phyloP scores from a whole-genome alignment of 2,113 vertebrate species.

The Lycocorax pyrrhopterus region DNA sequence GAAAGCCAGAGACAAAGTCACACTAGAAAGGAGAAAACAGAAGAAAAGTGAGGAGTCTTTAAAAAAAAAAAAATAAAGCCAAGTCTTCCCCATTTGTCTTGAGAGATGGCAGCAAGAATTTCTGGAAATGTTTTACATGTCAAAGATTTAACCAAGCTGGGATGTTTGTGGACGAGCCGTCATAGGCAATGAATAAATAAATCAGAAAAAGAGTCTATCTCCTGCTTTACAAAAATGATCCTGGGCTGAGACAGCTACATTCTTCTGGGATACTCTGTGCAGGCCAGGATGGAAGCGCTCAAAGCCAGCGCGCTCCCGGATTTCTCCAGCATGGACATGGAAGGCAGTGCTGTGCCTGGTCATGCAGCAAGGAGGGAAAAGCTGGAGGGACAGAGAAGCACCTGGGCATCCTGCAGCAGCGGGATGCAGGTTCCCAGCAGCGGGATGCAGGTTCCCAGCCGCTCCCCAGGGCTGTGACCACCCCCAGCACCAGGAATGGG shows the following conservation, averaged over 20 bases:
- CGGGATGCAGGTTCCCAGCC: background rate
- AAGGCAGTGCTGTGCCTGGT: background rate
- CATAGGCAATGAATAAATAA: slow-evolving; percentile 41
- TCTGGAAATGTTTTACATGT: slow-evolving; percentile 30
- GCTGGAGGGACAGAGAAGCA: background rate
- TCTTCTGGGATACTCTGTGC: background rate
- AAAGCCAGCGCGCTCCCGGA: accelerated
- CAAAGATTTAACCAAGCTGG: slow-evolving; percentile 19
- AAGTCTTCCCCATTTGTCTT: slow-evolving; percentile 20
- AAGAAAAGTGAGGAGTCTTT: background rate
- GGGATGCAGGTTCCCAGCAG: background rate
- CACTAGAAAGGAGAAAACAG: slow-evolving; percentile 2
- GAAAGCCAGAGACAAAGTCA: slow-evolving; percentile 4
- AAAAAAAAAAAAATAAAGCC: background rate
- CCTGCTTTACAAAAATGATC: background rate
- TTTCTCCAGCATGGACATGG: accelerated
- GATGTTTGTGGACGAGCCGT: slow-evolving; percentile 2
- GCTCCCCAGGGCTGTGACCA: background rate
- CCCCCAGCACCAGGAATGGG: background rate
- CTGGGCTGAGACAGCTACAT: background rate
- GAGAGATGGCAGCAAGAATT: slow-evolving; percentile 25
- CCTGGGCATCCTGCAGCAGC: background rate
- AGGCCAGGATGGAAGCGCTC: background rate
- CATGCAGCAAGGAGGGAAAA: background rate
- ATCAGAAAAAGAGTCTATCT: background rate